These are phyloP conservation scores for Leucosticte australis DNA, from an alignment of 2,113 vertebrate species.

Conservation along the genomic window DNA sequence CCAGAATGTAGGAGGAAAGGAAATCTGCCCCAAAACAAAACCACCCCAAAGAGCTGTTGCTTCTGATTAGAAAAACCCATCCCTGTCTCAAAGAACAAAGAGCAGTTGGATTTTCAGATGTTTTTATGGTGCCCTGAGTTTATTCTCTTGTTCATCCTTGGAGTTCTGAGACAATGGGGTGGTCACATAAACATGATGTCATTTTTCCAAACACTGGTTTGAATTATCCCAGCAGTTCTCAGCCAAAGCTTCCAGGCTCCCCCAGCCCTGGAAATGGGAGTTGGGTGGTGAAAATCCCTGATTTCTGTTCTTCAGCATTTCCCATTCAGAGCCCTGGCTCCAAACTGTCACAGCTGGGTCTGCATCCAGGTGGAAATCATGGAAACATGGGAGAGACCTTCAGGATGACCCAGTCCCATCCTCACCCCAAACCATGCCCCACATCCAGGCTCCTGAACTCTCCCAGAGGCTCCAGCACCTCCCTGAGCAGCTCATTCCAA, in stretches of 20 bases:
- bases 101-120: background rate
- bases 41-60: background rate
- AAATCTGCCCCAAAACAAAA: background rate
- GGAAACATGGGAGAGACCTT: background rate
- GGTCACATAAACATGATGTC: background rate
- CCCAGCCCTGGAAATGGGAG: background rate
- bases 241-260: background rate
- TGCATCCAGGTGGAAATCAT: background rate
- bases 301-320: background rate
- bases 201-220: background rate
- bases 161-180: background rate
- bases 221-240: background rate
- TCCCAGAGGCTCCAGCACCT: background rate
- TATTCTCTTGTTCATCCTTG: background rate
- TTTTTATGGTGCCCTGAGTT: background rate
- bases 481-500: background rate
- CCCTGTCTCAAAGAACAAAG: background rate
- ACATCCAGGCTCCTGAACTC: background rate
- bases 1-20: background rate
- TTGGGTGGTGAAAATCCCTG: background rate
- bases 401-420: background rate
- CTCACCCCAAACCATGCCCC: background rate
- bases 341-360: background rate
- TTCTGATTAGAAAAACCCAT: background rate
- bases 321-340: background rate